Evolutionary conservation across 2,888 invertebrate genomes (phyloP).

Genomic region (Sympetrum striolatum): DNA sequence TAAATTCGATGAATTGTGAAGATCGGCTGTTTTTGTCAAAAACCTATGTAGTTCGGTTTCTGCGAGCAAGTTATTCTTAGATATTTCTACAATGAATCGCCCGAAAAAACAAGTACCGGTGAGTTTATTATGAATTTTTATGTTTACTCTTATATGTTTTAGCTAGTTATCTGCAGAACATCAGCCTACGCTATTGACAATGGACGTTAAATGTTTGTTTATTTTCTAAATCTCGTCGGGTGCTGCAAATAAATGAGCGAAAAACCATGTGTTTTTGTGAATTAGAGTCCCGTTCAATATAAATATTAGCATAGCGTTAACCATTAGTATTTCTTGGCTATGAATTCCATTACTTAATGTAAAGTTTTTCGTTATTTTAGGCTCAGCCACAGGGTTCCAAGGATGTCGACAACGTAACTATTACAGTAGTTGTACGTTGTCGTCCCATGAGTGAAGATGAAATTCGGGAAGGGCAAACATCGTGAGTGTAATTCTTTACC

Average conservation of each 20-base stretch:
- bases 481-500: constrained; percentile 55
- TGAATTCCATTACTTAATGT: not conserved
- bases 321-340: not conserved
- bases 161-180: no score
- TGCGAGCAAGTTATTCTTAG: not conserved
- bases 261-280: no score
- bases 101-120: not conserved
- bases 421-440: constrained; percentile 96
- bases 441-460: constrained; percentile 93
- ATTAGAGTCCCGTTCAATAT: no score
- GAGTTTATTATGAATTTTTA: not conserved
- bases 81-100: not conserved
- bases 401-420: constrained; percentile 69
- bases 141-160: no score
- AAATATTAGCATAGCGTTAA: not conserved
- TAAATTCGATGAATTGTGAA: not conserved
- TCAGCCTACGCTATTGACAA: no score
- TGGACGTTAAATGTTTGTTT: no score
- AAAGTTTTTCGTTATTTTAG: not conserved
- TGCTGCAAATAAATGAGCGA: no score
- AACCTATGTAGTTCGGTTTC: not conserved
- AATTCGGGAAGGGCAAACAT: constrained; percentile 71
- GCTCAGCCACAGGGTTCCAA: not conserved
- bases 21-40: not conserved
- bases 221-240: no score